Evolutionary conservation across 2,797 vertebrate genomes (phyloP), one percentile per base, ranked within the genome.

Genomic region (Merluccius polli): DNA sequence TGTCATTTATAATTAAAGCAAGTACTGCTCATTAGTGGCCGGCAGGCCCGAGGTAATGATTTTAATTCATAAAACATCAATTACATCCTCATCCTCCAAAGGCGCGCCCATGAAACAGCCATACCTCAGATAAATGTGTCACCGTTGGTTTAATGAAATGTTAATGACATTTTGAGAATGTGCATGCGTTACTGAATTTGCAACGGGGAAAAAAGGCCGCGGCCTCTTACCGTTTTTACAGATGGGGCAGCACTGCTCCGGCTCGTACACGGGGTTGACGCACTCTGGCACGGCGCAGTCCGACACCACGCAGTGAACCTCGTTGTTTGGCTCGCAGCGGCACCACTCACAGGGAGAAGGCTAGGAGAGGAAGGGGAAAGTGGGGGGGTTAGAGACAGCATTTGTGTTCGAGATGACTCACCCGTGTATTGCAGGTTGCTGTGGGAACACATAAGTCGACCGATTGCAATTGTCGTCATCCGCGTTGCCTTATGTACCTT

Each of bases 321-420:
- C 98, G 86, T 98, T 99, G 95, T 97, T 99, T 93, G 98, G 97
- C 93, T 99, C 98, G 89, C 98, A 99, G 94, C 98, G 97, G 92
- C 98, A 99, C 97, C 98, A 99, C 94, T 99, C 98, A 90, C 98
- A 99, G 88, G 97, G 96, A 83, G 98, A 99, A 91, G 98, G 98
- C 98, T 99, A 91, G 83, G 87, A 84, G 73, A 68, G 88, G 74
- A 88, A 73, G 70, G 27, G 70, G 73, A 77, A 21, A 76, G 41
- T 79, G 72, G n/a, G 1, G 24, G 65, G 11, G 65, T 24, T n/a
- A 24, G 52, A 59, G 36, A 38, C 6, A 5, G 68, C 48, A 79
- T 76, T 24, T 44, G 71, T 82, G 82, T 92, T 79, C 91, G 85
- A 87, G 72, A 0, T 36, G n/a, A 74, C 59, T 32, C 24, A 41